Evolutionary conservation across 2,113 vertebrate genomes (phyloP).

Genomic region (Triplophysa rosa): DNA sequence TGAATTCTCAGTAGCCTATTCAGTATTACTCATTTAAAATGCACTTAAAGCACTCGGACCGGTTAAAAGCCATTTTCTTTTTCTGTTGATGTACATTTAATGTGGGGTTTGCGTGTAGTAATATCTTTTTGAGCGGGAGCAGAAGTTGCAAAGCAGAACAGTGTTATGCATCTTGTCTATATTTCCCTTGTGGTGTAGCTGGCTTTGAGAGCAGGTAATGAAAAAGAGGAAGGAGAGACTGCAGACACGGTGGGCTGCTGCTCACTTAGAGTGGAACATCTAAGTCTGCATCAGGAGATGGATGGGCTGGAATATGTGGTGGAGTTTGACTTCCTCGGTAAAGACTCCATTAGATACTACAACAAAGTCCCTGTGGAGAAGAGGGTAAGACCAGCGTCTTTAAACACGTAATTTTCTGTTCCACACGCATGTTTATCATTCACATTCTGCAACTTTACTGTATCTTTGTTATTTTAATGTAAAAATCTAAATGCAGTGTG

Average conservation of each 20-base stretch:
- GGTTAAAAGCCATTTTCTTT: not conserved
- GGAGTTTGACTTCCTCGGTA: constrained; percentile 96
- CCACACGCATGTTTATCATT: not conserved
- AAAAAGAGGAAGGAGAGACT: constrained; percentile 97
- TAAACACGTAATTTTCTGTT: not conserved
- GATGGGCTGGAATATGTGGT: constrained; percentile 95
- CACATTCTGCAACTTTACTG: not conserved
- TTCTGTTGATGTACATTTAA: not conserved
- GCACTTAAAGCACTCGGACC: not conserved
- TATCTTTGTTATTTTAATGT: too few relatives aligned
- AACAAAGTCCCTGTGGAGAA: constrained; percentile 98
- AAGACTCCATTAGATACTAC: constrained; percentile 98
- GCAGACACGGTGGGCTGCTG: constrained; percentile 98
- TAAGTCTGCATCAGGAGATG: constrained; percentile 87
- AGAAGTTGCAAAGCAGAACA: constrained; percentile 26
- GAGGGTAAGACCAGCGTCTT: constrained; percentile 78
- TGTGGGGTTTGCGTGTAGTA: not conserved
- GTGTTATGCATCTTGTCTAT: constrained; percentile 20
- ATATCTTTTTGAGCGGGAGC: not conserved
- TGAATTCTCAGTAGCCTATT: not conserved
- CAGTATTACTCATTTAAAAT: not conserved
- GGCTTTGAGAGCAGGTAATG: constrained; percentile 96
- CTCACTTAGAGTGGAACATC: constrained; percentile 93
- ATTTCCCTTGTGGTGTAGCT: constrained; percentile 72
- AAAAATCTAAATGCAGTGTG: too few relatives aligned